Percentiles rank a stretch among this genome's conserved stretches.
These are phyloP conservation scores for Alviniconcha strummeri DNA, from an alignment of 2,888 invertebrate species.

Conservation along the genomic window DNA sequence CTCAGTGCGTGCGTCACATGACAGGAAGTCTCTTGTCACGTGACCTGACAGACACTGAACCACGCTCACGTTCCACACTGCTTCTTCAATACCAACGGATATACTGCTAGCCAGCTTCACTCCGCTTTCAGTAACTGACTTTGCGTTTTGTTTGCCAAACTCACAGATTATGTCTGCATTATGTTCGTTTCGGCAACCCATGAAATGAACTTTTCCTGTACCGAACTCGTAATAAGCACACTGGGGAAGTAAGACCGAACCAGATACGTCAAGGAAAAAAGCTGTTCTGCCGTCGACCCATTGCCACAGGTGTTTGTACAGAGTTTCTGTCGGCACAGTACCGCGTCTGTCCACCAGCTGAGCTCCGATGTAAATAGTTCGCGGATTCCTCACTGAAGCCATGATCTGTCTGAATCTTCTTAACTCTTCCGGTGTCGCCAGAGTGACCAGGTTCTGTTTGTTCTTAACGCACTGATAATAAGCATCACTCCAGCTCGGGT, in stretches of 20 bases:
- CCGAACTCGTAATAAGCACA: not conserved
- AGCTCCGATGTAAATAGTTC: not conserved
- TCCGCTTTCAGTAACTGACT: not conserved
- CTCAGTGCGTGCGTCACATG: slow-evolving; percentile 2
- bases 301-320: slow-evolving; percentile 4
- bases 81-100: not conserved
- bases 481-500: not conserved
- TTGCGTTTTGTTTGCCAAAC: not conserved
- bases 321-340: not conserved
- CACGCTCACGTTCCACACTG: not conserved
- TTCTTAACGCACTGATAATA: not conserved
- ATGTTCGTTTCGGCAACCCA: not conserved
- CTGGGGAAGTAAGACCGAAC: not conserved
- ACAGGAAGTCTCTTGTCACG: slow-evolving; percentile 9
- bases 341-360: not conserved
- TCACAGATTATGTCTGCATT: not conserved
- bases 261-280: not conserved
- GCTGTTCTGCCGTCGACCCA: slow-evolving; percentile 11
- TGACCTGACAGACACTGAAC: slow-evolving; percentile 9
- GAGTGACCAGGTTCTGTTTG: not conserved
- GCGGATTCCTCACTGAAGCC: not conserved
- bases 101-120: too few species aligned
- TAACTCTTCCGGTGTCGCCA: not conserved
- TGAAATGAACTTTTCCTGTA: not conserved
- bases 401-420: not conserved